phyloP scores from a whole-genome alignment of 2,113 vertebrate genomes.

The Parus major region DNA sequence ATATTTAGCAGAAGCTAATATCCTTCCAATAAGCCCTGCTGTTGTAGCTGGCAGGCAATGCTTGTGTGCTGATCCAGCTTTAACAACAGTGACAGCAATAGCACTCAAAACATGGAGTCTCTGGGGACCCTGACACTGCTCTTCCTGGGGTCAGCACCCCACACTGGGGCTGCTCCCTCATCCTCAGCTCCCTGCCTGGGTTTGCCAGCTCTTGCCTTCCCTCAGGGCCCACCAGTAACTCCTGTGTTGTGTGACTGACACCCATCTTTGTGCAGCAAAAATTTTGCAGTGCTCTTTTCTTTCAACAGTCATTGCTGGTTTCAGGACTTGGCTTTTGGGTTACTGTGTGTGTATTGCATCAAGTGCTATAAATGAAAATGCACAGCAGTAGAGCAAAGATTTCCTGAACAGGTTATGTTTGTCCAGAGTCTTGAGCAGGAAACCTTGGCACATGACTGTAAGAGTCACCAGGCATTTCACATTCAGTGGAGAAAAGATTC shows the following conservation, averaged over 20 bases:
- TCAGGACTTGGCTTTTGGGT: background rate
- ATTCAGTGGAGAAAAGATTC: background rate
- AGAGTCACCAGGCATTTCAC: background rate
- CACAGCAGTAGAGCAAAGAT: background rate
- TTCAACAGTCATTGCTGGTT: background rate
- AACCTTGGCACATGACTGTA: background rate
- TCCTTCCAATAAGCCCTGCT: background rate
- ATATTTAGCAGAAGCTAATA: background rate
- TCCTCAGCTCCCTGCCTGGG: background rate
- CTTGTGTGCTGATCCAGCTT: background rate
- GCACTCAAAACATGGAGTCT: background rate
- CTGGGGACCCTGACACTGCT: background rate
- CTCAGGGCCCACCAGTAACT: background rate
- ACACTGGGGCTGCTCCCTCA: fast-evolving
- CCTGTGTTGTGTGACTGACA: fast-evolving
- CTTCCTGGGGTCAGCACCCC: fast-evolving
- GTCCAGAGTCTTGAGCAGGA: background rate
- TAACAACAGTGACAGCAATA: fast-evolving
- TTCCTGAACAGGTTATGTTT: background rate
- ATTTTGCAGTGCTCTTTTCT: background rate
- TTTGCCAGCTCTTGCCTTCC: background rate
- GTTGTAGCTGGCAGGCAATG: background rate
- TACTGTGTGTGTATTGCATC: background rate
- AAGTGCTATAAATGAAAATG: background rate
- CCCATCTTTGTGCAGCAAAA: background rate